Conservation (phyloP, 53 echinoderm and acorn worm species). For the Arbacia lixula region DNA sequence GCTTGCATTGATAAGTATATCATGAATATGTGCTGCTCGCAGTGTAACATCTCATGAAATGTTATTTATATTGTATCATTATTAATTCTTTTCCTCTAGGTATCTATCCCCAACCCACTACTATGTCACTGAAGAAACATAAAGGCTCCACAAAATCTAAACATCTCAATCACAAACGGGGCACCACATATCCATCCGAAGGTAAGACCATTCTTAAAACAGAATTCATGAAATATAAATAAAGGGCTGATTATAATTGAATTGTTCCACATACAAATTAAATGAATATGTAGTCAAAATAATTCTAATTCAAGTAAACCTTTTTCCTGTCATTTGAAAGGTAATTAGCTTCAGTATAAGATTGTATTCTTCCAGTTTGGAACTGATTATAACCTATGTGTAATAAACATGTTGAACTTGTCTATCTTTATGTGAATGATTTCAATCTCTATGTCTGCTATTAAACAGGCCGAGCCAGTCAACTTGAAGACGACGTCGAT, state of each 20-base stretch:
- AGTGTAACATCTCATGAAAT: neutral
- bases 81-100: constrained; percentile 32
- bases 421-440: too few relatives aligned
- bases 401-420: too few relatives aligned
- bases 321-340: too few relatives aligned
- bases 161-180: constrained; percentile 74
- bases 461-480: constrained; percentile 33
- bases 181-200: constrained; percentile 81
- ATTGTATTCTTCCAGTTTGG: too few relatives aligned
- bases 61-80: neutral
- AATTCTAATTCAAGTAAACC: too few relatives aligned
- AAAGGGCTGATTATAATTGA: neutral
- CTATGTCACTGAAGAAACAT: constrained; percentile 67
- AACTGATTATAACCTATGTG: too few relatives aligned
- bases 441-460: too few relatives aligned
- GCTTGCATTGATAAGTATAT: too few relatives aligned
- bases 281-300: too few relatives aligned
- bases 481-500: constrained; percentile 38
- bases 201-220: constrained; percentile 47
- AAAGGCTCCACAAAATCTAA: constrained; percentile 72
- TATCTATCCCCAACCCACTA: constrained; percentile 60
- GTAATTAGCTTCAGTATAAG: too few relatives aligned
- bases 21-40: too few relatives aligned
- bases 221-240: neutral
- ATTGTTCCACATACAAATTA: neutral